phyloP scores from a whole-genome alignment of 2,797 vertebrate genomes.

The Megalops cyprinoides region DNA sequence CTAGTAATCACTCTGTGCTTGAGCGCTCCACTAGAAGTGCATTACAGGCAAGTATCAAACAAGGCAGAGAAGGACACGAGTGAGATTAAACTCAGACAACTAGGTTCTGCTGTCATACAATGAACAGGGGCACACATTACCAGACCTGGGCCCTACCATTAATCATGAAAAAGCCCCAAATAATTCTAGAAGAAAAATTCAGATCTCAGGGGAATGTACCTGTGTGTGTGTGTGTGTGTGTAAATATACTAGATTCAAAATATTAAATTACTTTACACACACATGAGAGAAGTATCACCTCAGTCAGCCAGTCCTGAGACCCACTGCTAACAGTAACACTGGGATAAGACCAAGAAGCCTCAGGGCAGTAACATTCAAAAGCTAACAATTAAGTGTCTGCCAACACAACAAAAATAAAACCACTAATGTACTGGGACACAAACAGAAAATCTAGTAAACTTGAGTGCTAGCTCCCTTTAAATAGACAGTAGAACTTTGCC shows the following conservation, averaged over 20 bases:
- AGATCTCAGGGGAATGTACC: neutral
- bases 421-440: too few relatives aligned
- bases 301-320: too few relatives aligned
- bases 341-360: too few relatives aligned
- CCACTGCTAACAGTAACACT: too few relatives aligned
- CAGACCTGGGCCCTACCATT: neutral
- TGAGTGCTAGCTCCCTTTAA: too few relatives aligned
- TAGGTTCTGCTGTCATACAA: neutral
- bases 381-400: too few relatives aligned
- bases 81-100: neutral
- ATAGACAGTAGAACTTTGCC: too few relatives aligned
- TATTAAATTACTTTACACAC: neutral
- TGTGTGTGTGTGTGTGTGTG: neutral
- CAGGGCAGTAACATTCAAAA: too few relatives aligned
- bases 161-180: neutral
- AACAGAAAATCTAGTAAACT: too few relatives aligned
- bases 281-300: too few relatives aligned
- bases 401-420: too few relatives aligned
- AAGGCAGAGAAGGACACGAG: neutral
- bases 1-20: neutral
- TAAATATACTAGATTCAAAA: neutral
- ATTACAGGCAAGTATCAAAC: neutral
- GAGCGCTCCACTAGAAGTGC: neutral
- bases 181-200: neutral
- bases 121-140: neutral